These are phyloP conservation scores for Arrhopalites spinosus DNA, from an alignment of 2,888 invertebrate species.

Conservation along the genomic window DNA sequence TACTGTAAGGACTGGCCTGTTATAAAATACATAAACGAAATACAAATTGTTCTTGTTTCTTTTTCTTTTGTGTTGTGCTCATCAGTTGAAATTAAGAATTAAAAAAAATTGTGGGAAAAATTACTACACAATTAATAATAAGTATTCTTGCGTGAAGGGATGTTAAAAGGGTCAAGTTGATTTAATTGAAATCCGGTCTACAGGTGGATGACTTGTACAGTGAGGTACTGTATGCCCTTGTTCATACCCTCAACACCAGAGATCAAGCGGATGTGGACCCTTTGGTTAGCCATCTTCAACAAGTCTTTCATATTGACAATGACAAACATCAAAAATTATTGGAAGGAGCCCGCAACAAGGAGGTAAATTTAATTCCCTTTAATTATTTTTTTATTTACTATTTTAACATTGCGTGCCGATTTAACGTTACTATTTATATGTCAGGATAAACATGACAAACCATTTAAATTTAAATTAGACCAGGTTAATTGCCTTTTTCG, in stretches of 20 bases:
- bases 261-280: slow-evolving; percentile 70
- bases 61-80: neutral
- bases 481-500: neutral
- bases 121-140: neutral
- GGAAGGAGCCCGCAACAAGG: slow-evolving; percentile 74
- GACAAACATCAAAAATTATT: slow-evolving; percentile 75
- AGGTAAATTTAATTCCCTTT: slow-evolving; percentile 61
- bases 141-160: neutral
- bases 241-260: slow-evolving; percentile 83
- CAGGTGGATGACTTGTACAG: slow-evolving; percentile 86
- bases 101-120: neutral
- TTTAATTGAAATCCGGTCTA: slow-evolving; percentile 47
- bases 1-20: slow-evolving; percentile 45
- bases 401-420: too few species aligned
- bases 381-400: too few species aligned
- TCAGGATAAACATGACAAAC: neutral
- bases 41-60: too few species aligned
- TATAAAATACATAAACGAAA: neutral
- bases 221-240: slow-evolving; percentile 79
- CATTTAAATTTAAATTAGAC: neutral
- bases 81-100: neutral
- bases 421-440: too few species aligned
- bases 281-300: slow-evolving; percentile 76
- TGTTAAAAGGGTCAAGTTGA: neutral
- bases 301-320: slow-evolving; percentile 78